phyloP scores from a whole-genome alignment of 2,888 invertebrate species.

The Xestia c-nigrum region DNA sequence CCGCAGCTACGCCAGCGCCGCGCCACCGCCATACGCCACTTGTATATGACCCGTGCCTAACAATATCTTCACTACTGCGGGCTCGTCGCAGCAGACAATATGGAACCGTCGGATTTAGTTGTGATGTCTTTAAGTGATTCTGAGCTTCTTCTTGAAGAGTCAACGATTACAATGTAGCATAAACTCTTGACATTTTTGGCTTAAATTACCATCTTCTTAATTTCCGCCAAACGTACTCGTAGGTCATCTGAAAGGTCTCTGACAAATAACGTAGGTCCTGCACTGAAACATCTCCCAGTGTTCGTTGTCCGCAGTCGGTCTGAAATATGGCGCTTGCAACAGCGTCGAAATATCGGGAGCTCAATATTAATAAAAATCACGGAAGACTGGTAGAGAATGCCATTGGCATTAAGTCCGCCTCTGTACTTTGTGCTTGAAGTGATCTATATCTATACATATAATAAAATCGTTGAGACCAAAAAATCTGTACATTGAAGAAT shows the following conservation, averaged over 20 bases:
- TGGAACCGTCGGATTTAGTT: not conserved
- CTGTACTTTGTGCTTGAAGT: no score
- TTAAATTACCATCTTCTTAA: not conserved
- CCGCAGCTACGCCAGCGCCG: no score
- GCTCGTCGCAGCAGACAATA: not conserved
- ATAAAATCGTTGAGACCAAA: no score
- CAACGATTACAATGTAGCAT: not conserved
- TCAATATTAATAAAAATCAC: no score
- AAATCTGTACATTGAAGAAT: no score
- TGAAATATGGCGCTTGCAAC: no score
- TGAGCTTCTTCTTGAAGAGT: not conserved
- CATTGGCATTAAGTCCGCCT: no score
- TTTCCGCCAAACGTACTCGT: not conserved
- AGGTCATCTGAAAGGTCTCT: not conserved
- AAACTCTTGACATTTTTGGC: not conserved
- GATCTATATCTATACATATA: no score
- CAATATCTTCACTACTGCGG: not conserved
- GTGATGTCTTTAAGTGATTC: slow-evolving; percentile 1
- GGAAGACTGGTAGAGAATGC: no score
- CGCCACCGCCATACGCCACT: no score
- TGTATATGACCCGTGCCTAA: no score
- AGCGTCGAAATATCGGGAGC: no score
- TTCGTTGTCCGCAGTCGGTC: not conserved
- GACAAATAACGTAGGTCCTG: not conserved
- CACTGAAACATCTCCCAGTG: not conserved